Conservation (phyloP, 2,888 invertebrate genomes). For the Penaeus monodon region DNA sequence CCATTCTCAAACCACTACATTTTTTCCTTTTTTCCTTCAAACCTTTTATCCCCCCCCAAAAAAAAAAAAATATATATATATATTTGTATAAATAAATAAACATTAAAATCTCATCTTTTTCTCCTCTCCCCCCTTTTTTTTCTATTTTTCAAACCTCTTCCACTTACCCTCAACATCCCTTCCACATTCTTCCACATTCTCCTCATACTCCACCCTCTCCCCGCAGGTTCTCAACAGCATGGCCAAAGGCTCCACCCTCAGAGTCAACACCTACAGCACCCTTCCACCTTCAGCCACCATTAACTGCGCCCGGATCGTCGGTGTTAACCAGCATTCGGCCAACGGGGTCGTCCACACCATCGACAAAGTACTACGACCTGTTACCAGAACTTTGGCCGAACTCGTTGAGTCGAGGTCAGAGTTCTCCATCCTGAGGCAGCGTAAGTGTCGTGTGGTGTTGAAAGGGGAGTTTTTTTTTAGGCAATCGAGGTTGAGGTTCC, state of each 20-base stretch:
- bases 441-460: constrained; percentile 66
- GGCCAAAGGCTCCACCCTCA: constrained; percentile 72
- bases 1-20: too few relatives aligned
- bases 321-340: constrained; percentile 76
- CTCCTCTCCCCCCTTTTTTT: neutral
- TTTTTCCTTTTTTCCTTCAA: too few relatives aligned
- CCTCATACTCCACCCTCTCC: neutral
- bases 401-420: constrained; percentile 75
- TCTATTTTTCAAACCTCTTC: too few relatives aligned
- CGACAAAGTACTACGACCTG: constrained; percentile 75
- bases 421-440: constrained; percentile 74
- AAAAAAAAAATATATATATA: too few relatives aligned
- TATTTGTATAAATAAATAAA: too few relatives aligned
- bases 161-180: constrained; percentile 35
- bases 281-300: constrained; percentile 75
- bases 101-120: too few relatives aligned
- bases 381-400: constrained; percentile 74
- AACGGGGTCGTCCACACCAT: constrained; percentile 79
- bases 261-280: constrained; percentile 75
- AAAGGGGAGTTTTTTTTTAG: too few relatives aligned
- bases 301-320: constrained; percentile 78
- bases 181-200: constrained; percentile 39
- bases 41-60: too few relatives aligned
- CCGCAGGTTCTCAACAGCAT: constrained; percentile 67
- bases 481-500: neutral